Percentiles rank a stretch among this genome's conserved stretches.
Conservation (phyloP, 1,140 invertebrate species). For the Drosophila oshimai region DNA sequence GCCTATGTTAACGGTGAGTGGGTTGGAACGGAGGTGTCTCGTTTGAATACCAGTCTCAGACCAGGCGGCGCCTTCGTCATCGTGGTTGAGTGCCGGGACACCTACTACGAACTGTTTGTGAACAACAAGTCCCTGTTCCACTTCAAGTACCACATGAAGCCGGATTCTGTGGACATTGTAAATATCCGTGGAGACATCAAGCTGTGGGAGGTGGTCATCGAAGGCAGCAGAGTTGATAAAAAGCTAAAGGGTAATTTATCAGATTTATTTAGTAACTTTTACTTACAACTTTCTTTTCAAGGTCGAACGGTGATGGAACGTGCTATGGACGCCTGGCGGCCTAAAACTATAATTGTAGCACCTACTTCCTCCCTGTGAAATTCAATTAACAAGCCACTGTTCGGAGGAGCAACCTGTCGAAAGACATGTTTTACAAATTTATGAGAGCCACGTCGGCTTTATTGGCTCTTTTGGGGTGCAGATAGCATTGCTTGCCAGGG, state of each 20-base stretch:
- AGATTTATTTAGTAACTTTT: background rate
- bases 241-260: background rate
- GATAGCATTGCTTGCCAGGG: no score
- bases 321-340: background rate
- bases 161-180: constrained; percentile 73
- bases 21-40: constrained; percentile 71
- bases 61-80: constrained; percentile 81
- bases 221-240: background rate
- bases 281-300: background rate
- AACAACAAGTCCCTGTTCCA: constrained; percentile 74
- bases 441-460: constrained; percentile 16
- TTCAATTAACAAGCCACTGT: constrained; percentile 13
- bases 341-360: background rate
- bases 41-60: constrained; percentile 72
- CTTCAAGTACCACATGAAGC: constrained; percentile 70
- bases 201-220: constrained; percentile 50
- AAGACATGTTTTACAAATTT: constrained; percentile 46
- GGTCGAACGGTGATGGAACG: background rate
- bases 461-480: constrained; percentile 14
- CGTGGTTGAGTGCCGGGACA: constrained; percentile 61
- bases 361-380: background rate
- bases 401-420: constrained; percentile 36
- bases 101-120: constrained; percentile 81
- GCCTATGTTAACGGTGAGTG: constrained; percentile 82
- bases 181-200: constrained; percentile 82